Base-by-base conservation (phyloP, 23 tunicate species). In the Trididemnum clinides region DNA sequence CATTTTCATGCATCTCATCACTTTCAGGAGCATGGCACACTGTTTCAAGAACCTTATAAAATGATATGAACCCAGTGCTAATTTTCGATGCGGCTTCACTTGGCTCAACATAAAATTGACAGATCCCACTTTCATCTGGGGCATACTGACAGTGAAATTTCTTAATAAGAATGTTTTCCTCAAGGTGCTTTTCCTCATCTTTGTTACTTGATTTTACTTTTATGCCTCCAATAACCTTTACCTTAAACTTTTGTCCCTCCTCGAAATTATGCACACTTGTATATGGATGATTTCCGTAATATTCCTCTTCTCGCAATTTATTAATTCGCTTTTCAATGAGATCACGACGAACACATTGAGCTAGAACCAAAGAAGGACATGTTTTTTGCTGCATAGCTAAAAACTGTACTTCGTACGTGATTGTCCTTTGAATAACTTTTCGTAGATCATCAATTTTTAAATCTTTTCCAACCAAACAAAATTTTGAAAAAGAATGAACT, bases 331-430 rank as follows among this genome's bases (percentile, higher is more conserved):
- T 19, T 18, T 77, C 15, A 19, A 78, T 57, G 19, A 51, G 71
- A 12, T 88, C 63, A 22, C 59, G 72, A 0, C 82, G 80, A 2
- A 92, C 72, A 31, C 97, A 92, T 57, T 92, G 97, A 0, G 93
- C 93, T 20, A 83, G 44, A 18, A 92, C 83, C 30, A 69, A 39
- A 37, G 82, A 64, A 21, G 97, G 97, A 28, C 88, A 64, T 5
- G 57, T 34, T 27, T 50, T 70, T 33, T 66, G 51, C 86, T 92
- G 97, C 92, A 92, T 87, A 0, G 97, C 97, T 69, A 92, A 65
- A 64, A 92, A 92, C 31, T 92, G 97, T 0, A 92, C 97, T 59
- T 77, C 62, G 51, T 92, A 85, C 4, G 88, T 92, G 34, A 77
- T 82, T 12, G 75, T 50, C 6, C 97, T 76, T 18, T 78, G 85